A percentile compares a stretch with the other conserved stretches of the same genome.
Conservation (phyloP, 2,113 vertebrate genomes). For the Alosa alosa region DNA sequence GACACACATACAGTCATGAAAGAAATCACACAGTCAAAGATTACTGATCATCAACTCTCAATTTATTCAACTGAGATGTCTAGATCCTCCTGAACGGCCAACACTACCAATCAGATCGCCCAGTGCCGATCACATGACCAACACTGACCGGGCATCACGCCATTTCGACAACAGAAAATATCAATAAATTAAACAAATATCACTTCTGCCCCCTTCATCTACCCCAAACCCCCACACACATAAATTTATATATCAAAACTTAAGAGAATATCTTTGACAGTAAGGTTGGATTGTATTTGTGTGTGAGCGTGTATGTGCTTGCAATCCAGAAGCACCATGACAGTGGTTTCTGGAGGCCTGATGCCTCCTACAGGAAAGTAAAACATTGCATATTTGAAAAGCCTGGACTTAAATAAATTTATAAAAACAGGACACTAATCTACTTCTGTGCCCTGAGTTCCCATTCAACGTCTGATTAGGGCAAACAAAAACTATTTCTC, state of each 20-base stretch:
- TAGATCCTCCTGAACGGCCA: background rate
- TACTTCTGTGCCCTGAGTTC: conserved; percentile 43
- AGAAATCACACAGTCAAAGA: background rate
- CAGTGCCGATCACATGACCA: background rate
- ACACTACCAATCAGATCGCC: background rate
- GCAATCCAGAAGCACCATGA: background rate
- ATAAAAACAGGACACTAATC: conserved; percentile 29
- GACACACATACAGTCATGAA: background rate
- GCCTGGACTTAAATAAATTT: conserved; percentile 17
- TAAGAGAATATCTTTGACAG: background rate
- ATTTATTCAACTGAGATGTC: conserved; percentile 57
- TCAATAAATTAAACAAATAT: conserved; percentile 2
- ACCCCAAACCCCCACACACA: background rate
- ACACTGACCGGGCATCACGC: background rate
- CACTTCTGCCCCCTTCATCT: background rate
- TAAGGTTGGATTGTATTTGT: conserved; percentile 14
- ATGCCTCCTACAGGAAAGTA: background rate
- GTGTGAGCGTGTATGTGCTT: conserved; percentile 2
- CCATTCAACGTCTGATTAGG: conserved; percentile 59
- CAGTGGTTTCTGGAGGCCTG: background rate
- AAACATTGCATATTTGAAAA: background rate
- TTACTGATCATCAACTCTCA: conserved; percentile 41
- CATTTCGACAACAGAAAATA: background rate
- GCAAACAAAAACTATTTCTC: conserved; percentile 42
- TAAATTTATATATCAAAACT: background rate